Conservation (phyloP, 2,888 invertebrate species). For the Brachylomia viminalis region DNA sequence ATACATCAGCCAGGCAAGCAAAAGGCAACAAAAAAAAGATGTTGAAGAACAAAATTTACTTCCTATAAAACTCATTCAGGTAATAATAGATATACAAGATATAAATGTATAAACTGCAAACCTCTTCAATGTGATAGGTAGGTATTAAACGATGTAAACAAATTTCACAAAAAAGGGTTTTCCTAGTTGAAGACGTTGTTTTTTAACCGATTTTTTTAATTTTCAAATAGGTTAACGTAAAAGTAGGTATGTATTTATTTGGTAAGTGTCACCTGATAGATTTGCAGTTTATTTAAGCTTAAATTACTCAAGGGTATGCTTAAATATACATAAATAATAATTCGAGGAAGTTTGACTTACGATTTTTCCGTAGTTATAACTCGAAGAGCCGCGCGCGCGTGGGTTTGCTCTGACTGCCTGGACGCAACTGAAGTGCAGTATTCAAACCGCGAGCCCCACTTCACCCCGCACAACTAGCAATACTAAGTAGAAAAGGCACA, state of each 20-base stretch:
- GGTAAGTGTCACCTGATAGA: too few species aligned
- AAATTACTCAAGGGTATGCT: too few species aligned
- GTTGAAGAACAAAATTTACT: background rate
- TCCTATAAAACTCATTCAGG: background rate
- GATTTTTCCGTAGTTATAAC: background rate
- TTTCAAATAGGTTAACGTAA: background rate
- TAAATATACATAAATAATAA: background rate
- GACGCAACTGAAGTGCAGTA: constrained; percentile 4
- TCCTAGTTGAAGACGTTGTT: background rate
- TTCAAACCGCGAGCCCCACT: background rate
- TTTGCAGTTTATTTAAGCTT: too few species aligned
- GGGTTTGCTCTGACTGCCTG: background rate
- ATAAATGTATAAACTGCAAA: background rate
- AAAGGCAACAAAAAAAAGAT: constrained; percentile 2
- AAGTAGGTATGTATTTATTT: too few species aligned
- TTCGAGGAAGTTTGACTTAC: background rate
- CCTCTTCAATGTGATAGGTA: too few species aligned
- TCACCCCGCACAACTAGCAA: constrained; percentile 4
- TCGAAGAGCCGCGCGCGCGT: background rate
- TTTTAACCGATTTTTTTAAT: background rate
- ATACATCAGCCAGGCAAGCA: background rate
- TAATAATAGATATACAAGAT: background rate
- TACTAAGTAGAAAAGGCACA: background rate
- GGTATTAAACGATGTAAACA: constrained; percentile 3
- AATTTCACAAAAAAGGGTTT: background rate